Evolutionary conservation across 2,797 vertebrate species (phyloP).

Genomic region (Melanotaenia boesemani): DNA sequence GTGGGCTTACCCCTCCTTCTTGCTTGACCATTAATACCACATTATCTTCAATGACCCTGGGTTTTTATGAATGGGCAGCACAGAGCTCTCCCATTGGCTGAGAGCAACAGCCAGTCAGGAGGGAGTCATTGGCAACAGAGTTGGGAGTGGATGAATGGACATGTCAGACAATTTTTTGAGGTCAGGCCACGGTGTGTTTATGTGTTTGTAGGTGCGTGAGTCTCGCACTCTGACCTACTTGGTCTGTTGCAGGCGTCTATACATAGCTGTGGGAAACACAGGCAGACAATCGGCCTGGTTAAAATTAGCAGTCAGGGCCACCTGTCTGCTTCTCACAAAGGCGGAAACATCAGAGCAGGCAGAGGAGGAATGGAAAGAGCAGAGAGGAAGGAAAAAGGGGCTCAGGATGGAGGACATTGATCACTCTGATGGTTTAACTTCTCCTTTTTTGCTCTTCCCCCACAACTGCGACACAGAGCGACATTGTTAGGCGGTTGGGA

Average conservation of each 20-base stretch:
- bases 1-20: not conserved
- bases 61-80: conserved; percentile 77
- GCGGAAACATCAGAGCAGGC: conserved; percentile 48
- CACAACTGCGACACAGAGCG: conserved; percentile 63
- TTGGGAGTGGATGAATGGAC: conserved; percentile 63
- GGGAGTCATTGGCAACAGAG: conserved; percentile 31
- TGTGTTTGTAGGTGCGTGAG: conserved; percentile 18
- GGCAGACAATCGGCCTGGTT: conserved; percentile 60
- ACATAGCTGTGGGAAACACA: conserved; percentile 71
- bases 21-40: conserved; percentile 37
- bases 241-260: conserved; percentile 59
- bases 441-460: conserved; percentile 29
- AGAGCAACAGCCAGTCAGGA: conserved; percentile 62
- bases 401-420: conserved; percentile 44
- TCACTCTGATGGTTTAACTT: conserved; percentile 66
- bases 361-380: conserved; percentile 46
- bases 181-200: conserved; percentile 48
- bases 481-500: conserved; percentile 68
- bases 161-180: conserved; percentile 57
- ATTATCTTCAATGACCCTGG: conserved; percentile 64
- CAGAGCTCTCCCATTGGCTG: conserved; percentile 66
- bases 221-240: conserved; percentile 56
- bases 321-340: conserved; percentile 68
- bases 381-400: conserved; percentile 56
- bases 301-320: conserved; percentile 80